These are phyloP conservation scores for Dysidea cf. avara DNA, from an alignment of 37 sponge, comb jelly and placozoan species.

Conservation along the genomic window DNA sequence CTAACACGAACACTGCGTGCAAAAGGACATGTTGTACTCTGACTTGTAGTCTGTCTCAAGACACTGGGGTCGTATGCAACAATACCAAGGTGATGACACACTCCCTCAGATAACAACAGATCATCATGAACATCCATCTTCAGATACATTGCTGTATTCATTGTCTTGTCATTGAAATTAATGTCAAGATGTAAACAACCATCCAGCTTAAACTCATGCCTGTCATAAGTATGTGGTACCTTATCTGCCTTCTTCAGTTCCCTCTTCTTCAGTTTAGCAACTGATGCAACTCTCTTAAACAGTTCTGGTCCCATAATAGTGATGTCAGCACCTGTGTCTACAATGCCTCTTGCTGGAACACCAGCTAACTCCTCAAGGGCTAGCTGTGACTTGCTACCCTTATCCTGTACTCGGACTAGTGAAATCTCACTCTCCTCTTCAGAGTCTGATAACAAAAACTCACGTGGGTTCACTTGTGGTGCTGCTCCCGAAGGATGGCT, in stretches of 20 bases:
- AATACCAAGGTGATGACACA: constrained; percentile 48
- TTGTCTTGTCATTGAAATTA: constrained; percentile 26
- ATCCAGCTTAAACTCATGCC: constrained; percentile 29
- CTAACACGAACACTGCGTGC: constrained; percentile 27
- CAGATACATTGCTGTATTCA: constrained; percentile 17
- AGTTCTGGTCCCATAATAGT: constrained; percentile 49
- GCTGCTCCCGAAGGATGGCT: background rate
- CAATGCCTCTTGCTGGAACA: constrained; percentile 37
- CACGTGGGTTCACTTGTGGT: background rate
- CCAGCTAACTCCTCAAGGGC: constrained; percentile 26
- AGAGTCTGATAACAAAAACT: constrained; percentile 24
- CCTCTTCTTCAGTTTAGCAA: constrained; percentile 31
- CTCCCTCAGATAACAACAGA: constrained; percentile 50
- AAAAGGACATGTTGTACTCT: background rate
- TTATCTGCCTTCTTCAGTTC: constrained; percentile 45
- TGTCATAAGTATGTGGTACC: constrained; percentile 32
- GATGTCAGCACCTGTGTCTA: constrained; percentile 54
- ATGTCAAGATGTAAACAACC: constrained; percentile 63
- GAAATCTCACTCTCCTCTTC: constrained; percentile 23
- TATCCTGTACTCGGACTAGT: constrained; percentile 22
- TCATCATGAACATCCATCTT: constrained; percentile 58
- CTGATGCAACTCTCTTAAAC: constrained; percentile 45
- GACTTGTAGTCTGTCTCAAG: background rate
- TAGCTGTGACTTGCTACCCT: constrained; percentile 24
- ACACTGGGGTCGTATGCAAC: constrained; percentile 38